Evolutionary conservation across 1,140 invertebrate species (phyloP).

Genomic region (Dreissena rostriformis): DNA sequence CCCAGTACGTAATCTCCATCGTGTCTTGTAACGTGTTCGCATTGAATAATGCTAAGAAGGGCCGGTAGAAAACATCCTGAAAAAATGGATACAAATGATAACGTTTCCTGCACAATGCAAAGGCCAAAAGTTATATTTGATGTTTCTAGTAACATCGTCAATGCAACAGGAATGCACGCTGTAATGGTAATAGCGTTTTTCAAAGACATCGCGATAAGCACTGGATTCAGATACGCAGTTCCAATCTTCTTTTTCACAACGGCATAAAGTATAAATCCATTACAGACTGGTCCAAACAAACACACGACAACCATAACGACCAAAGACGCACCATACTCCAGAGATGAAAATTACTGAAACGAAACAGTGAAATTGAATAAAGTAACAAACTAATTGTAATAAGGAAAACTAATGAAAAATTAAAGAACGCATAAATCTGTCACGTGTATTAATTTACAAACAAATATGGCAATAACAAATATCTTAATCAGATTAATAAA

Average conservation of each 20-base stretch:
- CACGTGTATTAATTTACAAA: too few species aligned
- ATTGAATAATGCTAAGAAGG: constrained; percentile 21
- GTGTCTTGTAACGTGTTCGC: constrained; percentile 15
- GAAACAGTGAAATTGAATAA: too few species aligned
- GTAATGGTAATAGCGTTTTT: constrained; percentile 28
- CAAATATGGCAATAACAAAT: too few species aligned
- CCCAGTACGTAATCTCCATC: not conserved
- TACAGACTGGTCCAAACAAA: constrained; percentile 1
- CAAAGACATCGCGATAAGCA: constrained; percentile 21
- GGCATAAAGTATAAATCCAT: constrained; percentile 9
- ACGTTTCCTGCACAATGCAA: constrained; percentile 23
- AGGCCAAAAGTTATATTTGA: not conserved
- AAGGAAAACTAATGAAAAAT: too few species aligned
- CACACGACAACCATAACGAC: not conserved
- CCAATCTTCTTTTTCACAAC: constrained; percentile 28
- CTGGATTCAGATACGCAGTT: constrained; percentile 15
- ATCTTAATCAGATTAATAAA: too few species aligned
- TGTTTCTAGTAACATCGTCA: constrained; percentile 14
- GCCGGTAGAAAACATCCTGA: constrained; percentile 25
- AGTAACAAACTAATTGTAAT: too few species aligned
- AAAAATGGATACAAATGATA: constrained; percentile 13
- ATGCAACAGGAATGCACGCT: constrained; percentile 14
- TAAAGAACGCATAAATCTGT: too few species aligned
- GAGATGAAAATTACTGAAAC: constrained; percentile 19
- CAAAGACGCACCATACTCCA: constrained; percentile 16